Evolutionary conservation across 2,113 vertebrate genomes (phyloP).

Genomic region (Gymnobelideus leadbeateri): DNA sequence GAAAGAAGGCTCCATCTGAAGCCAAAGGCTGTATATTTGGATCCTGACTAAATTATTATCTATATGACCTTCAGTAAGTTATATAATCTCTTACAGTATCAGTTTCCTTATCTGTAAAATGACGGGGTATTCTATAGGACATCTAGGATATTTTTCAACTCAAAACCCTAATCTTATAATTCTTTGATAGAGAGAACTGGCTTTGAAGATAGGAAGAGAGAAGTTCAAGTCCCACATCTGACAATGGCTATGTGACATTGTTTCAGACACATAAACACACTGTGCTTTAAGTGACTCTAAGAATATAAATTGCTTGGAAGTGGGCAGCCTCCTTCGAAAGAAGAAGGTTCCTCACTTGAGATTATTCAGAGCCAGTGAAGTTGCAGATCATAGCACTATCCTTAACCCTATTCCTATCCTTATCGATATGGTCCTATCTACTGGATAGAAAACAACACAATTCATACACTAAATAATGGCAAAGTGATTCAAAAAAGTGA

Average conservation of each 20-base stretch:
- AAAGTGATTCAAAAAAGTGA: conserved; percentile 30
- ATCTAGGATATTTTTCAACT: not conserved
- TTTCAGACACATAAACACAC: not conserved
- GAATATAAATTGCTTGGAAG: not conserved
- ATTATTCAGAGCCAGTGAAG: not conserved
- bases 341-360: not conserved
- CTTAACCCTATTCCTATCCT: not conserved
- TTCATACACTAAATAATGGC: not conserved
- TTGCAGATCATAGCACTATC: not conserved
- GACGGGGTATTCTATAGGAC: not conserved
- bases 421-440: not conserved
- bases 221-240: not conserved
- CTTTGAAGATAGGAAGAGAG: not conserved
- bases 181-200: not conserved
- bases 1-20: too few species aligned
- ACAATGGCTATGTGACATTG: not conserved
- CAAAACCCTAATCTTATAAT: not conserved
- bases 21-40: too few species aligned
- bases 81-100: not conserved
- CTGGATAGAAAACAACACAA: conserved; percentile 15
- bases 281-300: not conserved
- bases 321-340: not conserved
- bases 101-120: not conserved
- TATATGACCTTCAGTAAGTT: not conserved
- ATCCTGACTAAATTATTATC: too few species aligned